Evolutionary conservation across 2,113 vertebrate genomes (phyloP).

Genomic region (Rhipidura dahli): DNA sequence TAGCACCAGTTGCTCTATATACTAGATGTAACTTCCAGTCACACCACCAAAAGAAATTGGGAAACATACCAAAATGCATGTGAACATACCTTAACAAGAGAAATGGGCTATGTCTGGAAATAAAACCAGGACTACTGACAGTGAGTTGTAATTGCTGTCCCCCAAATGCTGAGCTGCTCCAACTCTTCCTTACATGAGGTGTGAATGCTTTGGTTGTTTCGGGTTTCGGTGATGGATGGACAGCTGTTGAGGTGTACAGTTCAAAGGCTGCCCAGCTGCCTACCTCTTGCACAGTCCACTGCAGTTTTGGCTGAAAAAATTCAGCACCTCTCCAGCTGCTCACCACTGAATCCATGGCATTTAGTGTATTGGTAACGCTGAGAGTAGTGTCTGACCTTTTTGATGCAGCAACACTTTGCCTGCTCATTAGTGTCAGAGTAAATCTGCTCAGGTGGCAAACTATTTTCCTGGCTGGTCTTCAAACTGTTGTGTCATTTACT

Average conservation of each 20-base stretch:
- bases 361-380: neutral
- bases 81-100: neutral
- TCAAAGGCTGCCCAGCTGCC: neutral
- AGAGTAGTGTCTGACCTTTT: neutral
- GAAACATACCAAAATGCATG: neutral
- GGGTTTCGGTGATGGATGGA: neutral
- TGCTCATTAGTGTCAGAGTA: neutral
- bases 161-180: neutral
- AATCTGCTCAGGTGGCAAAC: neutral
- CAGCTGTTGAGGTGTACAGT: neutral
- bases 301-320: neutral
- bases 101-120: neutral
- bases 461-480: neutral
- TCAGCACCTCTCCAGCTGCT: neutral
- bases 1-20: neutral
- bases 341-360: accelerated
- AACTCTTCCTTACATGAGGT: accelerated
- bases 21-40: neutral
- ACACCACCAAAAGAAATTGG: neutral
- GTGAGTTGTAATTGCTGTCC: neutral
- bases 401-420: neutral
- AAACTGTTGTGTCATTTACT: neutral
- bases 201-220: neutral
- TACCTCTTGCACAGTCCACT: neutral
- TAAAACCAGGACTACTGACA: neutral